A percentile compares a stretch with the other conserved stretches of the same genome.
These are phyloP conservation scores for Chloroceryle aenea DNA, from an alignment of 2,113 vertebrate species.

Conservation along the genomic window DNA sequence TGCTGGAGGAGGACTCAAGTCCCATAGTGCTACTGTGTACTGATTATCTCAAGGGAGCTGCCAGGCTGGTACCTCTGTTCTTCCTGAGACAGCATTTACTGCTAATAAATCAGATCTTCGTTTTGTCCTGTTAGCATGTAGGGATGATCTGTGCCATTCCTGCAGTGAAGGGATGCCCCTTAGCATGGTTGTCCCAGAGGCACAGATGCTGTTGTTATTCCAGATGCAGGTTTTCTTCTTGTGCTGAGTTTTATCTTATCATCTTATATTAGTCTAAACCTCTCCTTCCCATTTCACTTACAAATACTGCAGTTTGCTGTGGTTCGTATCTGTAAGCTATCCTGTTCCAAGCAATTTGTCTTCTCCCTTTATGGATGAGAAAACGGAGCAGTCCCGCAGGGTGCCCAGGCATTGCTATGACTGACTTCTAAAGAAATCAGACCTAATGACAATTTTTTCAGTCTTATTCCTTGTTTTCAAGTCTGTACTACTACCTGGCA, in stretches of 20 bases:
- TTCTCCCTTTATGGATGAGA: background rate
- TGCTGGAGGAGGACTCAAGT: background rate
- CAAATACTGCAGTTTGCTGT: background rate
- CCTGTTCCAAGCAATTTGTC: background rate
- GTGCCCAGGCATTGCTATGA: background rate
- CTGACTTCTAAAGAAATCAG: background rate
- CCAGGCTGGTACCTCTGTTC: background rate
- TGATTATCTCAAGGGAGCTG: background rate
- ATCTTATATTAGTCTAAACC: too few species aligned
- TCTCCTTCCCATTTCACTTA: background rate
- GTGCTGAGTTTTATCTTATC: background rate
- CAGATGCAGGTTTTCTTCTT: background rate
- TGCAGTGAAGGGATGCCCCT: too few species aligned
- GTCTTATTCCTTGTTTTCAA: background rate
- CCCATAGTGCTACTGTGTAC: background rate
- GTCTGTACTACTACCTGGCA: background rate
- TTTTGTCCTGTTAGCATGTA: background rate
- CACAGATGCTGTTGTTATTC: background rate
- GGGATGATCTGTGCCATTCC: background rate
- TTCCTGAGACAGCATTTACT: background rate
- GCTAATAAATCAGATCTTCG: background rate
- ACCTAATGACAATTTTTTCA: background rate
- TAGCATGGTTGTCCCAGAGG: background rate
- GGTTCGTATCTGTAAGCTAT: background rate
- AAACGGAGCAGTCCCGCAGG: background rate